Conservation (phyloP, 2,113 vertebrate genomes). For the Microtus pennsylvanicus region DNA sequence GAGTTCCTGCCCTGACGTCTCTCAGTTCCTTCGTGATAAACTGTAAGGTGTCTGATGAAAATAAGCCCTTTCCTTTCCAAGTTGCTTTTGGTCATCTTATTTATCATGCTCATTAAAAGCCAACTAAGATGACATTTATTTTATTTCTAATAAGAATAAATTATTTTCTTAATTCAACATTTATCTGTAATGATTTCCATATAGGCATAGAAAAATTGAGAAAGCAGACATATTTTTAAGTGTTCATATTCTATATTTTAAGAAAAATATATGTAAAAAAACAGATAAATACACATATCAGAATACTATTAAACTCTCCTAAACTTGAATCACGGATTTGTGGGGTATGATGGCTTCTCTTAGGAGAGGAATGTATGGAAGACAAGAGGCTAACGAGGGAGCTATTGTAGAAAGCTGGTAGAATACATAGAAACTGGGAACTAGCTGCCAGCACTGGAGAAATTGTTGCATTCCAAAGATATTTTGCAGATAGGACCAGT, state of each 20-base stretch:
- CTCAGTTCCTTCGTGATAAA: neutral
- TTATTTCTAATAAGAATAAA: constrained; percentile 33
- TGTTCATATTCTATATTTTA: constrained; percentile 18
- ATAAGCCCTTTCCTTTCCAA: neutral
- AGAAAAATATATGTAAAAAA: neutral
- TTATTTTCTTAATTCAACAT: neutral
- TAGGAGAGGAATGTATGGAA: neutral
- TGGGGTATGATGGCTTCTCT: neutral
- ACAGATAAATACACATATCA: neutral
- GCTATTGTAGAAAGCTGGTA: neutral
- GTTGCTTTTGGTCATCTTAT: neutral
- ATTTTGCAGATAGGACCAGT: neutral
- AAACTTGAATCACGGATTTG: neutral
- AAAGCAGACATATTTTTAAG: neutral
- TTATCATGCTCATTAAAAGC: neutral
- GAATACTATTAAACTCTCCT: neutral
- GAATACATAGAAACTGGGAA: neutral
- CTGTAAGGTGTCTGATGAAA: neutral
- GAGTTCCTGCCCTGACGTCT: neutral
- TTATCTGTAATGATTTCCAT: neutral
- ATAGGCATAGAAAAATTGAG: neutral
- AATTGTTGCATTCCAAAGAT: neutral
- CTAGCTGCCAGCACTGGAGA: neutral
- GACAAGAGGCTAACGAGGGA: neutral
- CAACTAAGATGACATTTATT: neutral